Evolutionary conservation across 2,888 invertebrate species (phyloP).

Genomic region (Microplitis deprimator): DNA sequence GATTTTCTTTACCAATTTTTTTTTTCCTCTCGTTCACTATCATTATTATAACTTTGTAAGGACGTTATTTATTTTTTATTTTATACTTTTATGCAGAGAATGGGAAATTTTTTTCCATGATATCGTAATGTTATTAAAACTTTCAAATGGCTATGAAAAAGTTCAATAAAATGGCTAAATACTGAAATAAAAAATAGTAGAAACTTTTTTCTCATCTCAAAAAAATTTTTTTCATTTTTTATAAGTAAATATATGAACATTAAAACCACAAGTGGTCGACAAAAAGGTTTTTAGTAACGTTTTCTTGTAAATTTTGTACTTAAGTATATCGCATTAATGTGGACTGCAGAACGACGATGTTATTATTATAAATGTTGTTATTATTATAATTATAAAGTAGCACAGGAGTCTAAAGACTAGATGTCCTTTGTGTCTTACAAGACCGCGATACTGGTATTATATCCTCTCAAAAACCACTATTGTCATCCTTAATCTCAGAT

Average conservation of each 20-base stretch:
- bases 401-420: too few relatives aligned
- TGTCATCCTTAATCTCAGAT: constrained; percentile 17
- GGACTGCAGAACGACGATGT: too few relatives aligned
- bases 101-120: constrained; percentile 50
- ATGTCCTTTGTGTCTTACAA: not conserved
- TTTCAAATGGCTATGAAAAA: constrained; percentile 66
- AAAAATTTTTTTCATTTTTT: too few relatives aligned
- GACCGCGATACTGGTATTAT: not conserved
- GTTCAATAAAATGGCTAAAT: constrained; percentile 33
- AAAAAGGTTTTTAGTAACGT: too few relatives aligned
- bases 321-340: too few relatives aligned
- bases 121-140: constrained; percentile 71
- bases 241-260: too few relatives aligned
- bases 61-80: constrained; percentile 23
- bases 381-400: too few relatives aligned
- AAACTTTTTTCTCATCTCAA: too few relatives aligned
- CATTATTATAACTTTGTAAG: constrained; percentile 25
- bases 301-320: too few relatives aligned
- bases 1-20: constrained; percentile 29
- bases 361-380: too few relatives aligned
- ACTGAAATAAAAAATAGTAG: not conserved
- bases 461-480: constrained; percentile 14
- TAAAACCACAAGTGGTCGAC: too few relatives aligned
- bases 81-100: constrained; percentile 24
- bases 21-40: constrained; percentile 32